Evolutionary conservation across 2,888 invertebrate species (phyloP).

Genomic region (Dexiosoma caninum): DNA sequence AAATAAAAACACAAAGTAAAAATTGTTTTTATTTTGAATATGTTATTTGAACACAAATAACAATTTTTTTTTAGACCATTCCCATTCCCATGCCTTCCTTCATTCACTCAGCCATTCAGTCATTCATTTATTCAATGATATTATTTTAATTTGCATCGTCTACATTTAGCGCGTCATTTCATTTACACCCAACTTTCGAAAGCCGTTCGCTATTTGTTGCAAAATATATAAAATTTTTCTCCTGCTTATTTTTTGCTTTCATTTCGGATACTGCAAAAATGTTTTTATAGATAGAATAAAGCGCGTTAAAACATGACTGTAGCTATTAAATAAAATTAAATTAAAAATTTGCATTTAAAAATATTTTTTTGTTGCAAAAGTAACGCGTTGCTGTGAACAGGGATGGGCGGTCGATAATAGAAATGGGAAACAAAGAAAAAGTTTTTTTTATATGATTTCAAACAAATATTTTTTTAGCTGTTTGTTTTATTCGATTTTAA

Average conservation of each 20-base stretch:
- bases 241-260: neutral
- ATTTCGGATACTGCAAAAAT: neutral
- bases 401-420: neutral
- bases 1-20: neutral
- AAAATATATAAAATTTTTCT: neutral
- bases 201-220: slow-evolving; percentile 42
- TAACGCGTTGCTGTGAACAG: neutral
- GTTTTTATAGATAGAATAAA: slow-evolving; percentile 2
- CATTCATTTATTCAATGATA: slow-evolving; percentile 42
- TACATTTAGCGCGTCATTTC: slow-evolving; percentile 49
- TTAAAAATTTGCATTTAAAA: slow-evolving; percentile 67
- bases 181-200: slow-evolving; percentile 33
- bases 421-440: slow-evolving; percentile 2
- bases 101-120: neutral
- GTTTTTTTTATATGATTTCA: slow-evolving; percentile 9
- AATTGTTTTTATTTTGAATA: neutral
- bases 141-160: slow-evolving; percentile 51
- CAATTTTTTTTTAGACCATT: too few relatives aligned
- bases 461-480: neutral
- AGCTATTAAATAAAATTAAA: slow-evolving; percentile 69
- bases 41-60: neutral
- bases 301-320: slow-evolving; percentile 47
- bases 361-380: slow-evolving; percentile 23
- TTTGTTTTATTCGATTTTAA: slow-evolving; percentile 50
- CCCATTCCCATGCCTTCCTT: neutral